A percentile compares a stretch with the other conserved stretches of the same genome.
These are phyloP conservation scores for Dinoponera quadriceps DNA, from an alignment of 1,140 invertebrate genomes.

Conservation along the genomic window DNA sequence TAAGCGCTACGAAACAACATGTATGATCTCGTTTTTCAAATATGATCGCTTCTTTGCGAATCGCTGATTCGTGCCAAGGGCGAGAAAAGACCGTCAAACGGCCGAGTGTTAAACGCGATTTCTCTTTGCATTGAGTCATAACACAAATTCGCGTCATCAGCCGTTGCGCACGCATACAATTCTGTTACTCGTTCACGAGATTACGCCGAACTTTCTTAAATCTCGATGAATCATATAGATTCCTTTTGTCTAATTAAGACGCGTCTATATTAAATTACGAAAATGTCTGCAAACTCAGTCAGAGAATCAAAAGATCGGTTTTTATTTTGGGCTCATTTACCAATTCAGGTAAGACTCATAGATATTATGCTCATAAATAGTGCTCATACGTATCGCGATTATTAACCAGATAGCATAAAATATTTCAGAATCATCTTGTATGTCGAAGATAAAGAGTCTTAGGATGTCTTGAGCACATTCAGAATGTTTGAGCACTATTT, in stretches of 20 bases:
- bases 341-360: too few relatives aligned
- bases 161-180: background rate
- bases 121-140: constrained; percentile 62
- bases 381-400: too few relatives aligned
- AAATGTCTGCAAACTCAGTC: background rate
- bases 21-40: constrained; percentile 61
- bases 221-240: background rate
- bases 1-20: constrained; percentile 40
- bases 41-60: constrained; percentile 69
- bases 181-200: background rate
- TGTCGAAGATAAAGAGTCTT: too few relatives aligned
- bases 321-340: background rate
- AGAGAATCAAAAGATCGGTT: too few relatives aligned
- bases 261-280: background rate
- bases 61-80: constrained; percentile 76
- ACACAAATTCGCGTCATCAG: background rate
- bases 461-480: too few relatives aligned
- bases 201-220: background rate
- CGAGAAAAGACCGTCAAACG: constrained; percentile 72
- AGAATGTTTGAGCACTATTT: background rate
- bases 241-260: background rate
- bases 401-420: too few relatives aligned
- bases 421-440: too few relatives aligned
- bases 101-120: constrained; percentile 45
- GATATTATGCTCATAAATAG: too few relatives aligned